These are phyloP conservation scores for Exephanes ischioxanthus DNA, from an alignment of 2,888 invertebrate genomes.

Conservation along the genomic window DNA sequence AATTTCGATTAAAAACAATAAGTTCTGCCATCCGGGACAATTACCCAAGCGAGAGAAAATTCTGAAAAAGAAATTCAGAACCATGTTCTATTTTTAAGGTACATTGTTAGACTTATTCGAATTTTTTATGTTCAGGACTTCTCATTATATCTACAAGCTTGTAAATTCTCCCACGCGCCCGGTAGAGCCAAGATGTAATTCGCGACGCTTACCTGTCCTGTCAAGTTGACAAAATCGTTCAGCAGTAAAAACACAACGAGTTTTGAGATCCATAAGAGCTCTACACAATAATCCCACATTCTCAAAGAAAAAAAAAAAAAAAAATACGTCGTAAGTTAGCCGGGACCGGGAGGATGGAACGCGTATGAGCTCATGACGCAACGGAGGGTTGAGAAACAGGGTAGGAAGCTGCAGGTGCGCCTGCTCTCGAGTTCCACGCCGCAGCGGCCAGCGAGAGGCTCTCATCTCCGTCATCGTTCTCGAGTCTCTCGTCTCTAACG, in stretches of 20 bases:
- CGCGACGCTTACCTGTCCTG: too few species aligned
- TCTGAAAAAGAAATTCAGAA: background rate
- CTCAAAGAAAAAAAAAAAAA: background rate
- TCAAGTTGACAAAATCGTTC: too few species aligned
- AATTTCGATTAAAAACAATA: too few species aligned
- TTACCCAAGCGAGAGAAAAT: background rate
- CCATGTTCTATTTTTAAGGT: too few species aligned
- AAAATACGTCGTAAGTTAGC: background rate
- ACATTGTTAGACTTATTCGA: too few species aligned
- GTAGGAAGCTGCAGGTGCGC: slow-evolving; percentile 7
- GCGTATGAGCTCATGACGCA: background rate
- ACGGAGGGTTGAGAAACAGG: background rate
- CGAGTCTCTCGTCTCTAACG: background rate
- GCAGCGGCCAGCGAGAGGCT: background rate
- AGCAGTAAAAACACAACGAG: too few species aligned
- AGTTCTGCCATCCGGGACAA: too few species aligned
- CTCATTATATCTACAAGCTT: too few species aligned
- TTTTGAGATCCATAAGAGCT: background rate
- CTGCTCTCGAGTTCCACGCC: background rate
- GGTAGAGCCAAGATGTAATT: too few species aligned
- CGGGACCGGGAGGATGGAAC: background rate
- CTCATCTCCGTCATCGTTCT: slow-evolving; percentile 12
- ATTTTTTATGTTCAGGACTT: too few species aligned
- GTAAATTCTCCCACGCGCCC: too few species aligned
- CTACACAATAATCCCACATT: background rate